Conservation (phyloP, 2,888 invertebrate species). For the Poecilobothrus nobilitatus region DNA sequence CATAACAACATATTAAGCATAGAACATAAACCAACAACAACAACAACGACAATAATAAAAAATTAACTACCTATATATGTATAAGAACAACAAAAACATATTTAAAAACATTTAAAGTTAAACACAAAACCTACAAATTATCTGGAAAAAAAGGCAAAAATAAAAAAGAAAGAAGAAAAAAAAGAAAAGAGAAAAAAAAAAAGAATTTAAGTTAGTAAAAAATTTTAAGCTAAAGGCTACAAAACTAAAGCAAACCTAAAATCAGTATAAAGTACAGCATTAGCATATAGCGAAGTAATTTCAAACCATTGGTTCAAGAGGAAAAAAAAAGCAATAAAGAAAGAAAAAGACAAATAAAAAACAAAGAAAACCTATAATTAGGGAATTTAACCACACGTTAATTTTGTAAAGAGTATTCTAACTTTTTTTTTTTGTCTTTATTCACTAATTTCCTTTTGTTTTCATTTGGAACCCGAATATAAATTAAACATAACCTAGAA, state of each 20-base stretch:
- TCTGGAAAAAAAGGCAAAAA: neutral
- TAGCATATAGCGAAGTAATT: slow-evolving; percentile 12
- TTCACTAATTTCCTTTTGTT: neutral
- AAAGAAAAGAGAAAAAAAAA: neutral
- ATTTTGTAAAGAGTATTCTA: slow-evolving; percentile 20
- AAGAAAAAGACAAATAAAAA: neutral
- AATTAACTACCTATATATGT: too few relatives aligned
- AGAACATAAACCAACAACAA: neutral
- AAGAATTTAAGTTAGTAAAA: neutral
- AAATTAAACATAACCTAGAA: neutral
- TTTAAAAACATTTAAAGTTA: slow-evolving; percentile 4
- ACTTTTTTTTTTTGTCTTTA: neutral
- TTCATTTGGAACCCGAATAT: neutral
- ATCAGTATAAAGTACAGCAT: neutral
- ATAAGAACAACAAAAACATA: neutral
- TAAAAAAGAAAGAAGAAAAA: too few relatives aligned
- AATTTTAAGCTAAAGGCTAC: neutral
- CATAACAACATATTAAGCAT: neutral
- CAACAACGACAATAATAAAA: neutral
- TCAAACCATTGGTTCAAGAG: neutral
- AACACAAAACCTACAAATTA: slow-evolving; percentile 1
- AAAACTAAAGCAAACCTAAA: neutral
- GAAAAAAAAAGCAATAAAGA: neutral
- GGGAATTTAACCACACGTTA: slow-evolving; percentile 29
- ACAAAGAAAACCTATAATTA: slow-evolving; percentile 29